Evolutionary conservation across 2,888 invertebrate genomes (phyloP), one percentile per base, ranked within the genome.

Genomic region (Epirrita christyi): DNA sequence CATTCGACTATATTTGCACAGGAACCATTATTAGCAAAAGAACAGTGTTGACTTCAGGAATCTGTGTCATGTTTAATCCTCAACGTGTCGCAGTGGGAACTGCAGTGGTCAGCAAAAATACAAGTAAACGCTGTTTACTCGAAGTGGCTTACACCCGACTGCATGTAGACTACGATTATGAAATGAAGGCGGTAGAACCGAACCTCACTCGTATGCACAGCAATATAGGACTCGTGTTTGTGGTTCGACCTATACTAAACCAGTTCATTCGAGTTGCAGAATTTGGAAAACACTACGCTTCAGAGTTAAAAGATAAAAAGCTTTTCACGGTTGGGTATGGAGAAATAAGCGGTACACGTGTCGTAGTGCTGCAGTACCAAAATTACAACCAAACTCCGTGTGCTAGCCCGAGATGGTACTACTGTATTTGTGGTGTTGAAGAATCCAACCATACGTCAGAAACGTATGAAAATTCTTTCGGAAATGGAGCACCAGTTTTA

Each of bases 391-490:
- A 85, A 57, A 70, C 70, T 1, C 73, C 83, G 0, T 89, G 89
- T 63, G 60, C 66, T 14, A 83, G 85, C 62, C 81, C 86, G 0
- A 81, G 78, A 59, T 88, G 86, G 86, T 82, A 81, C 61, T 85
- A 88, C 59, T 86, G 84, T 61, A 65, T 87, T 13, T 88, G 88
- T 56, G 88, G 87, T 28, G 64, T 72, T 14, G 84, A 88, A 67
- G 64, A 72, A 34, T 55, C 70, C 1, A 53, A 59, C 4, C 21
- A 21, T 6, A 45, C 51, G 32, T 47, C 41, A 0, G 70, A 44
- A 40, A 76, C 75, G 2, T 78, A 82, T 59, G 68, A 66, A 3
- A 54, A 64, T 0, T 65, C 76, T 42, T 87, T 87, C 57, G 86
- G 86, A 1, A 73, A 78, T 50, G 88, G 88, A n/a, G 83, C 73